phyloP scores from a whole-genome alignment of 2,888 invertebrate genomes.

The Dioctria rufipes region DNA sequence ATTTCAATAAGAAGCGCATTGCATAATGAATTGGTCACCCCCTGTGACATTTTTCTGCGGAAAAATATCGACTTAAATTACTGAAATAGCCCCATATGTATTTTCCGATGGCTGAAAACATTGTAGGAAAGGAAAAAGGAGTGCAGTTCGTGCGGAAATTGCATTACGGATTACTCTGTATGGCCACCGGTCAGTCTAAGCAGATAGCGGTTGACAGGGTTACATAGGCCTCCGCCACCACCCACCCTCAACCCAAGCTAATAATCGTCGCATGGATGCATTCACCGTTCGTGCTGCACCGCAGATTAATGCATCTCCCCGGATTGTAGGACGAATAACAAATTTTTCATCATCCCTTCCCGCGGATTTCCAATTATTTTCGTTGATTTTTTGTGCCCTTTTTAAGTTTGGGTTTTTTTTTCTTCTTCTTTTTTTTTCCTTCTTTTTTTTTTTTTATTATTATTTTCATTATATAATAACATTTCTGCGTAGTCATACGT shows the following conservation, averaged over 20 bases:
- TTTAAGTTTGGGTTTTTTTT: conserved; percentile 21
- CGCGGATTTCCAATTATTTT: conserved; percentile 52
- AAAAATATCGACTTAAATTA: conserved; percentile 48
- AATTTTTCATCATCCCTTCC: conserved; percentile 40
- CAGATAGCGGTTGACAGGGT: conserved; percentile 35
- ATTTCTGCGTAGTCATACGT: conserved; percentile 52
- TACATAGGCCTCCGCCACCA: neutral
- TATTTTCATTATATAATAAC: conserved; percentile 53
- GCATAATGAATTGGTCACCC: conserved; percentile 28
- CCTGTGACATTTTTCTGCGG: conserved; percentile 18
- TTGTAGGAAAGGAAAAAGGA: conserved; percentile 36
- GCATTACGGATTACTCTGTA: conserved; percentile 51
- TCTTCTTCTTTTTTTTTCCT: conserved; percentile 17
- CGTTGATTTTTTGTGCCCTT: conserved; percentile 34
- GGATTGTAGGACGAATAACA: conserved; percentile 50
- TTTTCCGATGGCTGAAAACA: conserved; percentile 45
- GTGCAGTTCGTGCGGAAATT: conserved; percentile 28
- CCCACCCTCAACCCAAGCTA: conserved; percentile 38
- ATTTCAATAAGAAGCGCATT: conserved; percentile 41
- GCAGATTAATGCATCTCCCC: conserved; percentile 50
- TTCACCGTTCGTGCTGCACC: conserved; percentile 41
- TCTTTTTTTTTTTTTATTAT: conserved; percentile 41
- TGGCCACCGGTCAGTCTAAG: conserved; percentile 50
- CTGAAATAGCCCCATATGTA: conserved; percentile 42
- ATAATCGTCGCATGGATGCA: conserved; percentile 50